Percentiles rank a stretch among this genome's conserved stretches.
Evolutionary conservation across 2,797 vertebrate genomes (phyloP).

Genomic region (Coluber constrictor): DNA sequence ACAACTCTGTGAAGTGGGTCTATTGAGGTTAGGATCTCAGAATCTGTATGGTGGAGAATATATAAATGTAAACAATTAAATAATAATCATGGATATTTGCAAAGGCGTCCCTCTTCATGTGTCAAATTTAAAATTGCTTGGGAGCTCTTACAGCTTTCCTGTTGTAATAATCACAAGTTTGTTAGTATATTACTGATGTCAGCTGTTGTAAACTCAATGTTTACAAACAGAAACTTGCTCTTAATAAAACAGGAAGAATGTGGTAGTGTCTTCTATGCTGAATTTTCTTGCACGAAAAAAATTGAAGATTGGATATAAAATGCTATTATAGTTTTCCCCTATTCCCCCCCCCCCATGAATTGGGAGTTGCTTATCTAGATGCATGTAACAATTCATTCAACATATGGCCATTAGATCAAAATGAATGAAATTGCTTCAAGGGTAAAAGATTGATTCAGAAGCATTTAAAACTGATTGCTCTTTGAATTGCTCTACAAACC

Average conservation of each 20-base stretch:
- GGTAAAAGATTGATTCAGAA: neutral
- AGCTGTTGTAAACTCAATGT: neutral
- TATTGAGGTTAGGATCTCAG: neutral
- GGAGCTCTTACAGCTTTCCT: neutral
- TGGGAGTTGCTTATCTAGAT: neutral
- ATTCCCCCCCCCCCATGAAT: neutral
- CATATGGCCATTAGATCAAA: neutral
- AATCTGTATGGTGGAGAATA: neutral
- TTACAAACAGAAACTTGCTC: neutral
- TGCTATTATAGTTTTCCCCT: neutral
- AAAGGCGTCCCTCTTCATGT: neutral
- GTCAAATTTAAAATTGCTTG: no score
- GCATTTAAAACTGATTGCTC: neutral
- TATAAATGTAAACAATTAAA: neutral
- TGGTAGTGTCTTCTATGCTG: neutral
- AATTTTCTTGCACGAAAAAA: neutral
- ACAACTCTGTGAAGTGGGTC: neutral
- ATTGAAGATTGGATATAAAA: neutral
- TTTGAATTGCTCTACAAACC: neutral
- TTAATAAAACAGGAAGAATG: neutral
- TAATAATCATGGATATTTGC: neutral
- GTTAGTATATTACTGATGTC: neutral
- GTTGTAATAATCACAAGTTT: neutral
- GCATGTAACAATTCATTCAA: neutral
- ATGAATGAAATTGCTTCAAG: neutral